Conservation (phyloP, 2,888 invertebrate species). For the Cotesia congregata region DNA sequence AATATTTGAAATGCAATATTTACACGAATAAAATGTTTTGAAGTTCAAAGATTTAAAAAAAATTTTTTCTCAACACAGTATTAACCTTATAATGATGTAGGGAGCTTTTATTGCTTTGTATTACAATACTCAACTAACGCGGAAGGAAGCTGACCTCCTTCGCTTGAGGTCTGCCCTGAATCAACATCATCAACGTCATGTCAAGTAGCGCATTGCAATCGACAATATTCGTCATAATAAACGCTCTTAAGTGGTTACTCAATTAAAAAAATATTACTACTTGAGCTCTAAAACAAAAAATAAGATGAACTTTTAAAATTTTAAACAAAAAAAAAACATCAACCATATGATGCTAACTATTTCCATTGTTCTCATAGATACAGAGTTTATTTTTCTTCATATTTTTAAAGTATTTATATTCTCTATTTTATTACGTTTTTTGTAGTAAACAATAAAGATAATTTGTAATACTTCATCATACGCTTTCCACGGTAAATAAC, state of each 20-base stretch:
- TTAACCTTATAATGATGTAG: not conserved
- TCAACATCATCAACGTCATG: conserved; percentile 30
- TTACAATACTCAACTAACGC: conserved; percentile 14
- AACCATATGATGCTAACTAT: not conserved
- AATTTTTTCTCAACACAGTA: not conserved
- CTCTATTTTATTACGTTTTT: not conserved
- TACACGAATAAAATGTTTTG: not conserved
- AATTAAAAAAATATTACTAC: conserved; percentile 22
- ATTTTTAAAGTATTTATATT: not conserved
- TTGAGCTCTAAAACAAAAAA: conserved; percentile 11
- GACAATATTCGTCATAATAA: conserved; percentile 34
- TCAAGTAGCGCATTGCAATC: conserved; percentile 32
- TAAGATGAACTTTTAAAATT: not conserved
- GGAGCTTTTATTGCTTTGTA: not conserved
- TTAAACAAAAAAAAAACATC: conserved; percentile 3
- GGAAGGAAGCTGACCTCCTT: conserved; percentile 44
- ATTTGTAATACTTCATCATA: conserved; percentile 9
- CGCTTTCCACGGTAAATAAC: conserved; percentile 29
- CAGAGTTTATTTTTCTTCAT: not conserved
- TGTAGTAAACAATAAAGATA: conserved; percentile 8
- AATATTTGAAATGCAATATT: not conserved
- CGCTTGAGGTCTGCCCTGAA: conserved; percentile 38
- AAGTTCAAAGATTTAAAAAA: not conserved
- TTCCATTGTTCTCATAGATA: not conserved
- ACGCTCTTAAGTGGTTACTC: conserved; percentile 4